phyloP scores from a whole-genome alignment of 2,888 invertebrate genomes.

The Salticus scenicus region DNA sequence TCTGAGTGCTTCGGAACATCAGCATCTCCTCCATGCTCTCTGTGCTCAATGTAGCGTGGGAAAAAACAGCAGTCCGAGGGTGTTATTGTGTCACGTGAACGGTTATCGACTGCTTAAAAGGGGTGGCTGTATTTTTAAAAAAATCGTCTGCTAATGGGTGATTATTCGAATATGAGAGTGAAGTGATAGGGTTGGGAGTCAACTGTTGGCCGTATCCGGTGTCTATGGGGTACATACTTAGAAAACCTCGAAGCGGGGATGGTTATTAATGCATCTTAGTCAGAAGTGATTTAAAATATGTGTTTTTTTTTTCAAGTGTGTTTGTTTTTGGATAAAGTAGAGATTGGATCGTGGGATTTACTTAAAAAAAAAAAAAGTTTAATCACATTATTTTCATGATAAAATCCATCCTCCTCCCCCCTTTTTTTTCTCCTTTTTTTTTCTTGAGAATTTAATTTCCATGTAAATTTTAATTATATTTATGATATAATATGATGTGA shows the following conservation, averaged over 20 bases:
- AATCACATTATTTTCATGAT: no score
- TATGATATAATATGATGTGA: no score
- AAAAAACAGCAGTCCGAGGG: conserved; percentile 25
- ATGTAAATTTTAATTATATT: no score
- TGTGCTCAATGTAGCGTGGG: conserved; percentile 48
- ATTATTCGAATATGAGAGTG: conserved; percentile 11
- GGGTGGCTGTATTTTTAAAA: conserved; percentile 49
- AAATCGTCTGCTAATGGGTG: conserved; percentile 57
- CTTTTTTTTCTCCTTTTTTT: no score
- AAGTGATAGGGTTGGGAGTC: conserved; percentile 63
- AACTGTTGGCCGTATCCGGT: conserved; percentile 54
- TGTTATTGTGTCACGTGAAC: conserved; percentile 48
- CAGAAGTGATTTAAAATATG: not conserved
- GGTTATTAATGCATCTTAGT: conserved; percentile 12
- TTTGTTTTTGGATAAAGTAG: no score
- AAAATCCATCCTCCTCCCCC: no score
- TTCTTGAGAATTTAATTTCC: no score
- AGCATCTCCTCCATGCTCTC: not conserved
- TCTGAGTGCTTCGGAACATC: not conserved
- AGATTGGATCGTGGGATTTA: no score
- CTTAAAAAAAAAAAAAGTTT: no score
- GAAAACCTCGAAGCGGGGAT: not conserved
- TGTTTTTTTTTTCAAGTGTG: no score
- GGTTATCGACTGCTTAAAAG: conserved; percentile 51
- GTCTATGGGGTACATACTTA: conserved; percentile 23